Percentiles rank a stretch among this genome's conserved stretches.
Conservation (phyloP, 2,113 vertebrate species). For the Chionomys nivalis region DNA sequence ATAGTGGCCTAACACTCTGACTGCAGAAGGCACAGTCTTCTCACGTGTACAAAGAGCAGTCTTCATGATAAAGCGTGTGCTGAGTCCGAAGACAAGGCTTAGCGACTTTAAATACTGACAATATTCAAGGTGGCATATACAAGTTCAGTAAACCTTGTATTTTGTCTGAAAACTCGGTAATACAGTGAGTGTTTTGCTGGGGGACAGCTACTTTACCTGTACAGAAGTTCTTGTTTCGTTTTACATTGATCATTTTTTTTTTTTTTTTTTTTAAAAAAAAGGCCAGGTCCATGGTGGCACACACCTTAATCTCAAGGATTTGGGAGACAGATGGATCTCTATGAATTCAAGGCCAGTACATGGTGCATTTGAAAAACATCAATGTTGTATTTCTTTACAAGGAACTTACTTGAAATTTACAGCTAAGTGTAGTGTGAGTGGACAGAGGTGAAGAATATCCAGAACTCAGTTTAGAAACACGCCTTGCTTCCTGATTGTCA, state of each 20-base stretch:
- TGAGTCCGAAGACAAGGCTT: background rate
- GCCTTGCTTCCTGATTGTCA: background rate
- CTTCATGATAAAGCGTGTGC: background rate
- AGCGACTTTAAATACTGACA: background rate
- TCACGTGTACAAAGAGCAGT: background rate
- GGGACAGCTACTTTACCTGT: background rate
- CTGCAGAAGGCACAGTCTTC: background rate
- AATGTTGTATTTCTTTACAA: background rate
- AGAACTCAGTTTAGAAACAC: background rate
- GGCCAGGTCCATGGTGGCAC: background rate
- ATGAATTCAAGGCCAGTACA: background rate
- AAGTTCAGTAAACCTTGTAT: background rate
- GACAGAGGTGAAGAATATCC: background rate
- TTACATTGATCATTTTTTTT: background rate
- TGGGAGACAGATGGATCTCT: background rate
- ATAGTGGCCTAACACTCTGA: background rate
- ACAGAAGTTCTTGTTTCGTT: background rate
- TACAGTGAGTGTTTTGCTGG: background rate
- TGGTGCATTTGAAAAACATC: background rate
- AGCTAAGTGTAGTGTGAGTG: background rate
- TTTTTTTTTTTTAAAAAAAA: background rate
- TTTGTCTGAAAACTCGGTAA: background rate
- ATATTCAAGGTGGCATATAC: background rate
- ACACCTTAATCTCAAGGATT: background rate
- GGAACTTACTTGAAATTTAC: background rate